Evolutionary conservation across 2,113 vertebrate genomes (phyloP), one percentile per base, ranked within the genome.

Genomic region (Neolamprologus kungweensis): DNA sequence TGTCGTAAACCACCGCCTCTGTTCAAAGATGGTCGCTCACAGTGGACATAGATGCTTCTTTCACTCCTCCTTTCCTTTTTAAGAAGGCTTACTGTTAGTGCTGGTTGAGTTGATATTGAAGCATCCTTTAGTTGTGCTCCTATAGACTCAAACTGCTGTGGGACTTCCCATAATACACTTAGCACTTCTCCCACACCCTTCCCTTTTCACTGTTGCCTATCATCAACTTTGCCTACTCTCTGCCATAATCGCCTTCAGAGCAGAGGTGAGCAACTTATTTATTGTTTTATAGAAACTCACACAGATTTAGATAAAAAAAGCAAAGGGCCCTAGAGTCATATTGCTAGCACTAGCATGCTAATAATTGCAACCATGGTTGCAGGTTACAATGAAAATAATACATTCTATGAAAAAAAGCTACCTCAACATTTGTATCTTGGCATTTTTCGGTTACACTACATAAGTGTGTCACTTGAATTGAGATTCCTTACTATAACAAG

Each of bases 391-490:
- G 7, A 42, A 71, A 71, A 42, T 26, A 71, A 45, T 71, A 23
- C 3, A 71, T 71, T 4, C 12, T 23, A 23, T 23, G 3, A 2
- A 21, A 21, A 33, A 60, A 60, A 60, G n/a, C n/a, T 23, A 60
- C 13, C 12, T 17, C 57, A 11, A 33, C 58, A 63, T 60, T 60
- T 60, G 28, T 31, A 65, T 23, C 0, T 9, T 68, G 35, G 0
- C n/a, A 73, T 26, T 45, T 73, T 73, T 45, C 0, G 4, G 12
- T 45, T 45, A 26, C 0, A 16, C 40, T 23, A 45, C 40, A 73
- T 5, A 26, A 14, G 37, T 2, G 35, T 16, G 13, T 26, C 5
- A 19, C 58, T 33, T 63, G 16, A 63, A 71, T 42, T 71, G 65
- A 42, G 65, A 71, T 26, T 16, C 37, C 65, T 7, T 23, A 19